Percentiles rank a stretch among this genome's conserved stretches.
Conservation (phyloP, 2,797 vertebrate species). For the Lycodopsis pacificus region DNA sequence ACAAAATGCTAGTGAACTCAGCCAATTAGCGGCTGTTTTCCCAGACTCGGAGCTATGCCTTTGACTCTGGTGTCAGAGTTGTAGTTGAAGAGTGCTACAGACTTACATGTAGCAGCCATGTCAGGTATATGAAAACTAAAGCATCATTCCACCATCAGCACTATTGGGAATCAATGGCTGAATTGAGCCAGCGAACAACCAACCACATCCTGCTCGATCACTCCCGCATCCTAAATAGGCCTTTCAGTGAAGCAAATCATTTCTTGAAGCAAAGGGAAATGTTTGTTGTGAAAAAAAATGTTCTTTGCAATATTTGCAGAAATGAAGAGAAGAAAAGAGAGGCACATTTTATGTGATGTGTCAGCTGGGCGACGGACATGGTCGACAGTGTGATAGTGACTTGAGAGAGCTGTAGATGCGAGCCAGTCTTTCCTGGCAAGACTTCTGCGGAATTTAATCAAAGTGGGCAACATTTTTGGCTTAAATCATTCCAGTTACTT, state of each 20-base stretch:
- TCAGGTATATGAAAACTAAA: conserved; percentile 73
- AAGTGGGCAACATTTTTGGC: conserved; percentile 44
- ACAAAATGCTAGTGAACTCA: conserved; percentile 43
- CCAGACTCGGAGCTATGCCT: conserved; percentile 45
- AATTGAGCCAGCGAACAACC: conserved; percentile 75
- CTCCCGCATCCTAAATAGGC: conserved; percentile 37
- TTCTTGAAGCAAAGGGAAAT: conserved; percentile 62
- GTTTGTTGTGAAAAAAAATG: conserved; percentile 68
- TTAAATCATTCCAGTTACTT: conserved; percentile 60
- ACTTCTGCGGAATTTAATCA: conserved; percentile 55
- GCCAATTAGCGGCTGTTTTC: conserved; percentile 63
- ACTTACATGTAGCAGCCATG: conserved; percentile 76
- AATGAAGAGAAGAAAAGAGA: conserved; percentile 45
- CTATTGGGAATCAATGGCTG: conserved; percentile 80
- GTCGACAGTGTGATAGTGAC: conserved; percentile 44
- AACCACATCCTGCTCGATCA: conserved; percentile 75
- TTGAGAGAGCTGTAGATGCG: conserved; percentile 47
- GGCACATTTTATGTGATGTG: conserved; percentile 26
- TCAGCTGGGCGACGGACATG: conserved; percentile 36
- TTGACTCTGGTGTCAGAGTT: conserved; percentile 64
- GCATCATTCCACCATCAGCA: conserved; percentile 65
- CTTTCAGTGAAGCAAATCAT: conserved; percentile 54
- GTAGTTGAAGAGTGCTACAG: conserved; percentile 53
- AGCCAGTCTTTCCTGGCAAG: conserved; percentile 72
- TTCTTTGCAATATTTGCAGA: conserved; percentile 63